Percentiles rank a stretch among this genome's conserved stretches.
These are phyloP conservation scores for Esperia sulphurella DNA, from an alignment of 2,888 invertebrate genomes.

Conservation along the genomic window DNA sequence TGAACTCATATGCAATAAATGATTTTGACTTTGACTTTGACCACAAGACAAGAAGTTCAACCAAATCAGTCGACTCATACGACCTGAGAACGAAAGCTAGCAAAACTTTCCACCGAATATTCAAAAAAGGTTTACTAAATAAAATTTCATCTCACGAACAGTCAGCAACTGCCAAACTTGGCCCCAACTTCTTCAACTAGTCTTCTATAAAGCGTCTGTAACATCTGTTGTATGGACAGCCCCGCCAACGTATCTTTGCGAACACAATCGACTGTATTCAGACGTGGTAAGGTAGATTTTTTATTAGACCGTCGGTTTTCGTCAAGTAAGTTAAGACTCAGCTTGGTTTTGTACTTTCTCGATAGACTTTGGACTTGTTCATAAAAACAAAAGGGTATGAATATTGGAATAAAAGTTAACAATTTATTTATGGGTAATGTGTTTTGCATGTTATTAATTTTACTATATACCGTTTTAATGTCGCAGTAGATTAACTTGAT, in stretches of 20 bases:
- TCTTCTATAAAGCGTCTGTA: slow-evolving; percentile 57
- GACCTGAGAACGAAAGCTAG: neutral
- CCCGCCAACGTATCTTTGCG: slow-evolving; percentile 29
- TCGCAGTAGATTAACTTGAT: too few species aligned
- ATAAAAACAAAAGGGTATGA: slow-evolving; percentile 52
- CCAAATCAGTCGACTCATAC: neutral
- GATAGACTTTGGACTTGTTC: slow-evolving; percentile 52
- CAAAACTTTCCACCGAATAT: slow-evolving; percentile 43
- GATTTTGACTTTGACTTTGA: too few species aligned
- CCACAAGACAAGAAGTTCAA: too few species aligned
- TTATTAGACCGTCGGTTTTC: neutral
- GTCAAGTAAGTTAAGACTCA: slow-evolving; percentile 27
- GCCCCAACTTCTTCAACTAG: slow-evolving; percentile 37
- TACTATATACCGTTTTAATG: too few species aligned
- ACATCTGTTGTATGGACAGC: slow-evolving; percentile 69
- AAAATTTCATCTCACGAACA: slow-evolving; percentile 67
- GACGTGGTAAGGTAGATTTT: slow-evolving; percentile 19
- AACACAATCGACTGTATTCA: slow-evolving; percentile 16
- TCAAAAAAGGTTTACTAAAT: slow-evolving; percentile 63
- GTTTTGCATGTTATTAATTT: neutral
- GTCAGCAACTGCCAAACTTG: slow-evolving; percentile 46
- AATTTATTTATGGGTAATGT: neutral
- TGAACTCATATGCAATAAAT: too few species aligned
- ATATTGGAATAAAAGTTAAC: slow-evolving; percentile 37
- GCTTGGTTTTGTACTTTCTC: slow-evolving; percentile 56